Percentiles rank a stretch among this genome's conserved stretches.
Evolutionary conservation across 2,113 vertebrate species (phyloP).

Genomic region (Chaetorhynchus papuensis): DNA sequence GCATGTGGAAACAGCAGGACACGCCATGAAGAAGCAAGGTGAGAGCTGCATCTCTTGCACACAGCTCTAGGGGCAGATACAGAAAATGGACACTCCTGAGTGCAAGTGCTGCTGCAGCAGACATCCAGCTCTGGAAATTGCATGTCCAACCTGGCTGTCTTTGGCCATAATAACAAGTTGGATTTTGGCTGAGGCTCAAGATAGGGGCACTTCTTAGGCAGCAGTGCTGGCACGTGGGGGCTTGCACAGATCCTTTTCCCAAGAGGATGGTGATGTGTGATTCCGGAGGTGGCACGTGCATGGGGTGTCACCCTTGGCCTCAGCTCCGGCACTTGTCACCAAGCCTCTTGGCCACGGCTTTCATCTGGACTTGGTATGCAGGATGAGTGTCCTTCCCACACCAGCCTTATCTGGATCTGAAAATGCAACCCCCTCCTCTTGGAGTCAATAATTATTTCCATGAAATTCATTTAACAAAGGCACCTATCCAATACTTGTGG

Average conservation of each 20-base stretch:
- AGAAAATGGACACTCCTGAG: neutral
- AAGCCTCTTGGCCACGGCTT: neutral
- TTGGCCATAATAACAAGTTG: neutral
- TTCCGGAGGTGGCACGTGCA: accelerated
- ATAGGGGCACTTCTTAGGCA: neutral
- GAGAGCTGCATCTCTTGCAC: neutral
- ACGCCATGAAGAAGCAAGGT: neutral
- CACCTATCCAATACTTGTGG: neutral
- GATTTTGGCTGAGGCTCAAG: neutral
- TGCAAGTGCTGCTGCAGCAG: neutral
- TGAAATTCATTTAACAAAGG: neutral
- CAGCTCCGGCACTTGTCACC: accelerated
- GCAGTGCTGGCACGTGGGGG: neutral
- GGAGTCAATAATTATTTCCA: neutral
- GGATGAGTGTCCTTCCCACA: neutral
- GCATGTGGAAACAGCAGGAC: neutral
- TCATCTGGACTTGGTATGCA: neutral
- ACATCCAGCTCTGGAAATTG: neutral
- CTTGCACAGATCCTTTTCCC: neutral
- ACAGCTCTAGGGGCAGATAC: accelerated
- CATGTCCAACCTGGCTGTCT: neutral
- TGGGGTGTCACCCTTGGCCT: neutral
- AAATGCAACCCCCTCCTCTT: neutral
- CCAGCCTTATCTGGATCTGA: neutral
- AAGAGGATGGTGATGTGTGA: no score